These are phyloP conservation scores for Monochamus alternatus DNA, from an alignment of 2,888 invertebrate genomes.

Conservation along the genomic window DNA sequence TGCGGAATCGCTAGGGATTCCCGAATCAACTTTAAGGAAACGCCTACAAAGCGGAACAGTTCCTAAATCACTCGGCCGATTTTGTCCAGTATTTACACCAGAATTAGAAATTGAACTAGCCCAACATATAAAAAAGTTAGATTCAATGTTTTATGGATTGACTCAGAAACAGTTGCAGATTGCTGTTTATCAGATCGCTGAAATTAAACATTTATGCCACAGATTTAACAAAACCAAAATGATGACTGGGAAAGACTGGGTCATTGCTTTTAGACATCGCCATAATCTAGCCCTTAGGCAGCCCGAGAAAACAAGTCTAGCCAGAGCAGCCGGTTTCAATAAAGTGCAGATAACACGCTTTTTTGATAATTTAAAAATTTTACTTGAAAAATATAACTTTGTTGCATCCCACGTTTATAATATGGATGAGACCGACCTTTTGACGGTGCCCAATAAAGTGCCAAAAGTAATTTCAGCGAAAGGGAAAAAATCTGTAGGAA, in stretches of 20 bases:
- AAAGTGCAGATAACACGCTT: neutral
- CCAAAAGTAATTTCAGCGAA: neutral
- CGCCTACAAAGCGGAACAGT: neutral
- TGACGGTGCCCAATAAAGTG: neutral
- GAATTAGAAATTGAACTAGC: neutral
- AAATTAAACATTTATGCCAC: neutral
- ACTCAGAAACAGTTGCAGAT: neutral
- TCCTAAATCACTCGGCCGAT: slow-evolving; percentile 1
- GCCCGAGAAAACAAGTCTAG: neutral
- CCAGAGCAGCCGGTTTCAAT: neutral
- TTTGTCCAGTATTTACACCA: neutral
- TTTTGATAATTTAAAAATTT: neutral
- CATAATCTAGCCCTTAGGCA: neutral
- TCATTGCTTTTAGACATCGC: neutral
- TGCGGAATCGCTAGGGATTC: neutral
- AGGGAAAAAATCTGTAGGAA: neutral
- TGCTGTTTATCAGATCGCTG: neutral
- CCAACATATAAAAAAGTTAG: neutral
- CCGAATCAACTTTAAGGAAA: neutral
- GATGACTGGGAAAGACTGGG: slow-evolving; percentile 4
- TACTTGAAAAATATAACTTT: neutral
- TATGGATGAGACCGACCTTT: neutral
- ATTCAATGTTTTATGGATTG: neutral
- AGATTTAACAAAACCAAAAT: neutral
- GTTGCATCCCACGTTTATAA: neutral